Conservation (phyloP, 2,888 invertebrate species). For the Cantharis rustica region DNA sequence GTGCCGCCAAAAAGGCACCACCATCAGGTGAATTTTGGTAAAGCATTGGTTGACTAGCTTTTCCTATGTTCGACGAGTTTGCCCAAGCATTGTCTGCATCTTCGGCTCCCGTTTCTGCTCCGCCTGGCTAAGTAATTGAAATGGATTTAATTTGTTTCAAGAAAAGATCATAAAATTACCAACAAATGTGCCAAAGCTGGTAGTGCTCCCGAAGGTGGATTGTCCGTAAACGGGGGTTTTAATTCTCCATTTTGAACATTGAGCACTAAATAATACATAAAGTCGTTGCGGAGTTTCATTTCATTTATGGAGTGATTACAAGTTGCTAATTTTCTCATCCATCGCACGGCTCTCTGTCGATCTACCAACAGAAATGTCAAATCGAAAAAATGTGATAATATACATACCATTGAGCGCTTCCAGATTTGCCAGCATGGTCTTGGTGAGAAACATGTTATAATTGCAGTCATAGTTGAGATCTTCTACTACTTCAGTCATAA, state of each 20-base stretch:
- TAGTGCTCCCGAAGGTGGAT: slow-evolving; percentile 57
- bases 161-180: slow-evolving; percentile 42
- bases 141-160: neutral
- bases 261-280: slow-evolving; percentile 59
- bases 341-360: slow-evolving; percentile 56
- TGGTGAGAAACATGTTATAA: slow-evolving; percentile 59
- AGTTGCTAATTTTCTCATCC: slow-evolving; percentile 59
- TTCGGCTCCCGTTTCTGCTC: slow-evolving; percentile 33
- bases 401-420: slow-evolving; percentile 44
- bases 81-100: slow-evolving; percentile 38
- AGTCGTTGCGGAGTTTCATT: slow-evolving; percentile 61
- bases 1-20: slow-evolving; percentile 61
- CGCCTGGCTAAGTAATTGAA: slow-evolving; percentile 47
- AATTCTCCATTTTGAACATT: slow-evolving; percentile 58
- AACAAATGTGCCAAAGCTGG: slow-evolving; percentile 55
- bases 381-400: neutral
- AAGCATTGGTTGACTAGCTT: slow-evolving; percentile 51
- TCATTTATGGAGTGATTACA: slow-evolving; percentile 57
- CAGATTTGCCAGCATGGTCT: slow-evolving; percentile 56
- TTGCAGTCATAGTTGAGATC: slow-evolving; percentile 61
- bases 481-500: slow-evolving; percentile 54
- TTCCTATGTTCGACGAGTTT: slow-evolving; percentile 6
- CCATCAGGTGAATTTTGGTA: slow-evolving; percentile 62
- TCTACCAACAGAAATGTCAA: slow-evolving; percentile 45
- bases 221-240: slow-evolving; percentile 57